Base-by-base conservation (phyloP, 2,888 invertebrate genomes). In the Acanthosepion pharaonis region DNA sequence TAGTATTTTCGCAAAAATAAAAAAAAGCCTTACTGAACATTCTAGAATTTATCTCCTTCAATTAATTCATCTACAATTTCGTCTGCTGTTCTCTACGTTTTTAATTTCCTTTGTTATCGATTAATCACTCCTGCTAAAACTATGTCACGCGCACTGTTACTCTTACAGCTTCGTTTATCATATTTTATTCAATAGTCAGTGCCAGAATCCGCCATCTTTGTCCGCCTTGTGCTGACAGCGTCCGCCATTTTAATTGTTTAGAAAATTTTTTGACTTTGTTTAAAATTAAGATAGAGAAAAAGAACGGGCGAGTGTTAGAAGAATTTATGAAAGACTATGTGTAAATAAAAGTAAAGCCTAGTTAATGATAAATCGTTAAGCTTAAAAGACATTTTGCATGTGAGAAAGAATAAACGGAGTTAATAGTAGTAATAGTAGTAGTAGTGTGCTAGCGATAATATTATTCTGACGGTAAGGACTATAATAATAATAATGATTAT, bases 31-130 rank as follows among this genome's bases (percentile, higher is more conserved):
- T 59, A 59, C 59, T 59, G 59, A 59, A 59, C 59, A 78, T 78
- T 78, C 78, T 78, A n/a, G 78, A 78, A 78, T 78, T 78, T 78
- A 78, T 78, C 78, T 78, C 78, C 78, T 78, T 78, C 78, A 78
- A 78, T 78, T 78, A 78, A 78, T 33, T 78, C 78, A 78, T 78
- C 78, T 78, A 78, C 78, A 78, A 78, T 78, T 78, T 78, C n/a
- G 78, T 78, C 78, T 78, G 78, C 78, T 78, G 78, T 78, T 78
- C 78, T 78, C n/a, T 28, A 33, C n/a, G 78, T 78, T 78, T 78
- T 78, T 78, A 78, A 78, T 78, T 78, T 78, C 78, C 78, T 33
- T 78, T 78, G 78, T 78, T 78, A 78, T 78, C 78, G 78, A 78
- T 78, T 78, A 78, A 78, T 78, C 78, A 78, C 78, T 78, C 78